A percentile compares a stretch with the other conserved stretches of the same genome.
phyloP scores from a whole-genome alignment of 2,113 vertebrate species.

The Arothron firmamentum region DNA sequence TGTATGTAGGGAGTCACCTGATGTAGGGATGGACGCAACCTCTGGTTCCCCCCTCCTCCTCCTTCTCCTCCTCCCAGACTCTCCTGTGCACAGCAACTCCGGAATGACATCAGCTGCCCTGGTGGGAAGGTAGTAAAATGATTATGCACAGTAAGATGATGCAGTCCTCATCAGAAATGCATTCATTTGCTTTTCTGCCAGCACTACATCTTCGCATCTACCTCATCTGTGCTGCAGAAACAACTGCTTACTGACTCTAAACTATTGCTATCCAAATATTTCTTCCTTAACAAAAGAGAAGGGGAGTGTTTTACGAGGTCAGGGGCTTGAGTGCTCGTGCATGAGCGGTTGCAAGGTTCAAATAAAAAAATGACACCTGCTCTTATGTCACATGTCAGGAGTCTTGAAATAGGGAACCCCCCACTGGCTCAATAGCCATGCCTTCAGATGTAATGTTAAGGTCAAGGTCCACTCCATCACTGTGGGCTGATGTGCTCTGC shows the following conservation, averaged over 20 bases:
- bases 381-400: constrained; percentile 58
- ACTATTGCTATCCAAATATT: constrained; percentile 20
- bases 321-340: constrained; percentile 23
- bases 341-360: constrained; percentile 60
- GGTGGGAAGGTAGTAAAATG: constrained; percentile 4
- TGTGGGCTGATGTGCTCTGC: constrained; percentile 22
- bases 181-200: constrained; percentile 6
- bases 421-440: constrained; percentile 54
- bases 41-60: constrained; percentile 64
- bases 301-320: constrained; percentile 15
- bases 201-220: constrained; percentile 1
- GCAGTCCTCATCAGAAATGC: background rate
- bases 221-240: background rate
- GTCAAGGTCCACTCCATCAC: constrained; percentile 65
- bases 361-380: constrained; percentile 71
- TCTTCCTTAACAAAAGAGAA: constrained; percentile 22
- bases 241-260: too few species aligned
- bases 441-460: constrained; percentile 71
- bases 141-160: constrained; percentile 19
- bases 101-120: constrained; percentile 62
- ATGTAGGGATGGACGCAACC: constrained; percentile 38
- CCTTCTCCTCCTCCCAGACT: constrained; percentile 64
- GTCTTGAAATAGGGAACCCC: constrained; percentile 49
- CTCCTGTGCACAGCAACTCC: constrained; percentile 54
- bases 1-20: constrained; percentile 58